These are phyloP conservation scores for Gymnocephalus cernua DNA, from an alignment of 2,113 vertebrate species.

Conservation along the genomic window DNA sequence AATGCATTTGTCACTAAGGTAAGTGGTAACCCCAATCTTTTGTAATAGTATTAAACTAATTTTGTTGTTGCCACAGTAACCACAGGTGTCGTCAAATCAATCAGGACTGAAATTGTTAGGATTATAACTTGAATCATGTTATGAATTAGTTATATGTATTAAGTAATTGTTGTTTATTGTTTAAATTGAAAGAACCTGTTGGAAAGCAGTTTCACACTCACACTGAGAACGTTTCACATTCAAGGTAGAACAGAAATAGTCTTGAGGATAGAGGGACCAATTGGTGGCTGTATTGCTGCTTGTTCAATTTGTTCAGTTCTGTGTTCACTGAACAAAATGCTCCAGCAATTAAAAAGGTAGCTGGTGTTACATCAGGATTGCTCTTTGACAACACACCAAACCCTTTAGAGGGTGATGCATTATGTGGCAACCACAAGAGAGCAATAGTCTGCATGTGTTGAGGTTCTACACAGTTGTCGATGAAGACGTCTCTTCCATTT, in stretches of 20 bases:
- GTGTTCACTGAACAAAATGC: not conserved
- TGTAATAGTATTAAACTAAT: not conserved
- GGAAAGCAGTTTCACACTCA: not conserved
- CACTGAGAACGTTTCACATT: slow-evolving; percentile 2
- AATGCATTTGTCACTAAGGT: not conserved
- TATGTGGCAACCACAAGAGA: not conserved
- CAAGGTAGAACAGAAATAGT: not conserved
- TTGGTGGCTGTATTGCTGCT: slow-evolving; percentile 9
- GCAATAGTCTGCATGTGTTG: not conserved
- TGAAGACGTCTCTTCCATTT: slow-evolving; percentile 21
- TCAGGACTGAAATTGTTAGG: not conserved
- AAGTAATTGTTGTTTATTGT: slow-evolving; percentile 6
- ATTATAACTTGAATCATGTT: not conserved
- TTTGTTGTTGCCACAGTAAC: not conserved
- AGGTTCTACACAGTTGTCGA: slow-evolving; percentile 12
- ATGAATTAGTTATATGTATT: not conserved
- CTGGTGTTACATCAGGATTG: not conserved
- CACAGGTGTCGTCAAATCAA: not conserved
- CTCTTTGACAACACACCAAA: not conserved
- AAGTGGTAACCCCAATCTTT: not conserved
- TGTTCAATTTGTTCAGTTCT: slow-evolving; percentile 10
- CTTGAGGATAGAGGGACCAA: not conserved
- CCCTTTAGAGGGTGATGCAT: not conserved
- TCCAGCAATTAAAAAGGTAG: slow-evolving; percentile 1
- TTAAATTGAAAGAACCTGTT: not conserved